These are phyloP conservation scores for Siniperca scherzeri DNA, from an alignment of 2,797 vertebrate species.

Conservation along the genomic window DNA sequence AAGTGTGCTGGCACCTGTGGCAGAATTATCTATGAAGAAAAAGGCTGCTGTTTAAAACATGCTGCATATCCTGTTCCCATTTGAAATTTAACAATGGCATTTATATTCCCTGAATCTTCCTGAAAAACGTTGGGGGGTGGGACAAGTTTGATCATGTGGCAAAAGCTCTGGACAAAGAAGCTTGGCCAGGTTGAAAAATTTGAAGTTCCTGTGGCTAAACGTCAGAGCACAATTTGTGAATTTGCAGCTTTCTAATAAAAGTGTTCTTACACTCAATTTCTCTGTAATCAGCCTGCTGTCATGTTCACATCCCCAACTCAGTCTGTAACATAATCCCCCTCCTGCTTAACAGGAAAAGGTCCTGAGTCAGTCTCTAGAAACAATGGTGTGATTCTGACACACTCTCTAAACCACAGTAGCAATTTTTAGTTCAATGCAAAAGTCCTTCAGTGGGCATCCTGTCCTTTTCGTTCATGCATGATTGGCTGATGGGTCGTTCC, in stretches of 20 bases:
- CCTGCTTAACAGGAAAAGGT: slow-evolving; percentile 25
- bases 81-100: slow-evolving; percentile 42
- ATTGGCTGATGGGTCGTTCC: slow-evolving; percentile 14
- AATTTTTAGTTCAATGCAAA: slow-evolving; percentile 3
- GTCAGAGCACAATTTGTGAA: background rate
- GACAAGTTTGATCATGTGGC: background rate
- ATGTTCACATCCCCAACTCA: background rate
- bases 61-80: slow-evolving; percentile 20
- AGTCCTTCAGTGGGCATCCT: background rate
- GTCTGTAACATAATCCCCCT: background rate
- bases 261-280: background rate
- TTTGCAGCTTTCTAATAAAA: background rate
- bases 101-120: slow-evolving; percentile 14
- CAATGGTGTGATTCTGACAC: slow-evolving; percentile 25
- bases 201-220: too few species aligned
- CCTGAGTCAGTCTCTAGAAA: slow-evolving; percentile 20
- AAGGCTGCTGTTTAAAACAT: slow-evolving; percentile 36
- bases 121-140: background rate
- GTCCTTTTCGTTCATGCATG: slow-evolving; percentile 3
- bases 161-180: background rate
- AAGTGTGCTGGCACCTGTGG: slow-evolving; percentile 62
- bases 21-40: slow-evolving; percentile 37
- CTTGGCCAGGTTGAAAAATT: background rate
- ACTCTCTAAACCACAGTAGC: slow-evolving; percentile 12
- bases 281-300: background rate